Conservation (phyloP, 2,888 invertebrate genomes). For the Tachina grossa region DNA sequence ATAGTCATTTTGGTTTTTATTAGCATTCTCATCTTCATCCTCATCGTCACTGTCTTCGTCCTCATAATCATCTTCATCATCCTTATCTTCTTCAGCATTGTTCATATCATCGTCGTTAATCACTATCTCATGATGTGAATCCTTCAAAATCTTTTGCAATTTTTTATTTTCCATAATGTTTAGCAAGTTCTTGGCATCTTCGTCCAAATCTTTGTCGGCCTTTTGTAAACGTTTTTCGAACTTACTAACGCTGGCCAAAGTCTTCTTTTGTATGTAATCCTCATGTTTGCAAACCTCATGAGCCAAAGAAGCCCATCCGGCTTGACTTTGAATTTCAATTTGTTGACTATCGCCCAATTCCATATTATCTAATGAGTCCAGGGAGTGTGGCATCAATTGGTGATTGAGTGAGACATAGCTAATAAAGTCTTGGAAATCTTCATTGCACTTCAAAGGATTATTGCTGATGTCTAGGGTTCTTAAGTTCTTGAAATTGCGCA, state of each 20-base stretch:
- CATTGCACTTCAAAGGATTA: constrained; percentile 88
- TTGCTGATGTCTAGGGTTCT: constrained; percentile 84
- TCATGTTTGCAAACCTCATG: constrained; percentile 81
- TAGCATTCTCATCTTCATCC: constrained; percentile 77
- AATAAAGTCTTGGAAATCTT: constrained; percentile 87
- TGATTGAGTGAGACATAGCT: constrained; percentile 79
- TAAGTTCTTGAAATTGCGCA: constrained; percentile 81
- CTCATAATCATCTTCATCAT: constrained; percentile 80
- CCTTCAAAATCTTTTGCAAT: constrained; percentile 78
- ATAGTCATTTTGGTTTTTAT: constrained; percentile 74
- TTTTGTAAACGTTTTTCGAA: constrained; percentile 77
- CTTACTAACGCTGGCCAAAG: constrained; percentile 71
- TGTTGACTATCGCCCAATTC: constrained; percentile 74
- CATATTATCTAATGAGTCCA: constrained; percentile 76
- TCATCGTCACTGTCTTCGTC: constrained; percentile 82
- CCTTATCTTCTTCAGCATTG: constrained; percentile 77
- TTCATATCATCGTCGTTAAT: constrained; percentile 77
- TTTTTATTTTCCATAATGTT: constrained; percentile 77
- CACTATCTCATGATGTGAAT: constrained; percentile 71
- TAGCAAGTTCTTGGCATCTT: constrained; percentile 76
- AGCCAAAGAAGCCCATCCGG: constrained; percentile 80
- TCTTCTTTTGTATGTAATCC: constrained; percentile 57
- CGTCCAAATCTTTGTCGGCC: constrained; percentile 76
- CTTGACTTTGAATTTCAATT: constrained; percentile 74
- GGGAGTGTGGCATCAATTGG: constrained; percentile 76